These are phyloP conservation scores for Littorina saxatilis DNA, from an alignment of 1,140 invertebrate genomes.

Conservation along the genomic window DNA sequence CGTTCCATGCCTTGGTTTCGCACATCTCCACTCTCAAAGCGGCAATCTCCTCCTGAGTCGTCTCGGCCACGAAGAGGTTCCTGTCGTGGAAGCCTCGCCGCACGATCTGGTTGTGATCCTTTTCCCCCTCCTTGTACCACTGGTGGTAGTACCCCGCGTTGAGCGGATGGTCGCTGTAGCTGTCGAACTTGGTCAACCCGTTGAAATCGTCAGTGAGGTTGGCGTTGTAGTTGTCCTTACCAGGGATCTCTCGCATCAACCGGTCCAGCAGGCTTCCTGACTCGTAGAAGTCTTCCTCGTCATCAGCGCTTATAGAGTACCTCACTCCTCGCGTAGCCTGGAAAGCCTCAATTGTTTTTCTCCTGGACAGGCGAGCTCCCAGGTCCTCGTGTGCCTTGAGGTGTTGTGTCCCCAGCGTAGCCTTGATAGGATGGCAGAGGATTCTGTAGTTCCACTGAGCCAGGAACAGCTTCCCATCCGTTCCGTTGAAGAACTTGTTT, in stretches of 20 bases:
- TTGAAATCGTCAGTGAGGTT: constrained; percentile 30
- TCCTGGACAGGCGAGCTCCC: background rate
- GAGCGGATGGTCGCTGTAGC: constrained; percentile 34
- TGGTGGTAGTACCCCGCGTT: constrained; percentile 65
- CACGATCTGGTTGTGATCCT: constrained; percentile 51
- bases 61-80: constrained; percentile 61
- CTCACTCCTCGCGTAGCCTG: too few species aligned
- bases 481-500: constrained; percentile 50
- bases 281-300: too few species aligned
- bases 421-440: constrained; percentile 62
- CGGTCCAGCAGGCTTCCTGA: constrained; percentile 55
- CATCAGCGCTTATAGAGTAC: too few species aligned
- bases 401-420: background rate
- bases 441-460: constrained; percentile 71
- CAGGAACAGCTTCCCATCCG: constrained; percentile 44
- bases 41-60: constrained; percentile 52
- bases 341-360: too few species aligned
- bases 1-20: too few species aligned
- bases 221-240: constrained; percentile 64
- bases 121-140: constrained; percentile 45
- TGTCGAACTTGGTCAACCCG: background rate
- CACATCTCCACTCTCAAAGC: constrained; percentile 36
- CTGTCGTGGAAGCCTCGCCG: constrained; percentile 62
- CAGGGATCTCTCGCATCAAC: constrained; percentile 67
- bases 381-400: background rate